Evolutionary conservation across 2,888 invertebrate species (phyloP), one percentile per base, ranked within the genome.

Genomic region (Melikaiella ostensackeni): DNA sequence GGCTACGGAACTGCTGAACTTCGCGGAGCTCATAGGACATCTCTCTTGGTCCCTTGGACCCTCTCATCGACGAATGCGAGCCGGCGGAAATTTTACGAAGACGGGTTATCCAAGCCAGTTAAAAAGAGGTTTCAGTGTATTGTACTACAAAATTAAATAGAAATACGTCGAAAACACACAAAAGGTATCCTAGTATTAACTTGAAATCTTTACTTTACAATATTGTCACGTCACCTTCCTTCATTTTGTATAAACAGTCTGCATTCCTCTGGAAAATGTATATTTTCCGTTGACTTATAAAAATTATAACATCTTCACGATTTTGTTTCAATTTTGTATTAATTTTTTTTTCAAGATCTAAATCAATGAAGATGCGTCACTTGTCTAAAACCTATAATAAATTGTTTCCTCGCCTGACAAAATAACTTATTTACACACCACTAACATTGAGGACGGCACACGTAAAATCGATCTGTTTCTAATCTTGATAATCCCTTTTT

Each of bases 371-470:
- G 27, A 46, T 30, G 50, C n/a, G 30, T 30, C 30, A 66, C 46
- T n/a, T 70, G 46, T 50, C 30, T 50, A 27, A 16, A n/a, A 46
- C 24, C 6, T 57, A 57, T 16, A 42, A 70, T 46, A 70, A 70
- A 70, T 57, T 9, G 13, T 13, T 57, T 24, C 9, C 13, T 24
- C 6, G 13, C 21, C 24, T 24, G 57, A 13, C n/a, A 70, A 46
- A 70, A 70, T 70, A 46, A 70, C 30, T 70, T 70, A 70, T 70
- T 46, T 70, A 70, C 50, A 70, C 50, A 70, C 11, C n/a, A 70
- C 27, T 66, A 46, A 66, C 30, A 70, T 50, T 46, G 30, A 27
- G 70, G 70, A 70, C 70, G 70, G 70, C 13, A 70, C 11, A 50
- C 33, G 27, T 19, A 70, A 50, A 30, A 50, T 70, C 70, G 50